Conservation (phyloP, 2,113 vertebrate genomes). For the Colinus virginianus region DNA sequence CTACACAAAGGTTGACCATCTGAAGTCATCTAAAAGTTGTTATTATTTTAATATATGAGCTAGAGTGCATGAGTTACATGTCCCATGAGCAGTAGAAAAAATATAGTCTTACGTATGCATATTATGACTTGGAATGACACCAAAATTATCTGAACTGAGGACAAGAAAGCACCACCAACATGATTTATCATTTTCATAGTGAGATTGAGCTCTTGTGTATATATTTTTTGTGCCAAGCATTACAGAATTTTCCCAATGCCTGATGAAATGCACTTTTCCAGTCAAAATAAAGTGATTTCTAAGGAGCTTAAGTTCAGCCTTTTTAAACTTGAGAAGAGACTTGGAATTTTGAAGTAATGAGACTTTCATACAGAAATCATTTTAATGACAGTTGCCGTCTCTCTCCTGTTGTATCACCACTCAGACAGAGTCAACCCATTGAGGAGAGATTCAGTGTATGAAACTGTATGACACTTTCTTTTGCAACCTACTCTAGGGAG, state of each 20-base stretch:
- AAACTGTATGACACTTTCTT: neutral
- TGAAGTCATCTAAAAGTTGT: neutral
- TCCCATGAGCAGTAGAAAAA: neutral
- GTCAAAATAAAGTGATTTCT: neutral
- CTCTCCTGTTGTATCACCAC: neutral
- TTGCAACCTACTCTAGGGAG: neutral
- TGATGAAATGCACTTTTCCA: neutral
- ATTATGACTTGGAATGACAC: neutral
- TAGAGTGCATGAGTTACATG: neutral
- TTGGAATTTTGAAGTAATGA: slow-evolving; percentile 22
- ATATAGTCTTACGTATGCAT: neutral
- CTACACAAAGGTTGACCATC: neutral
- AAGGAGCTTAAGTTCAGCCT: neutral
- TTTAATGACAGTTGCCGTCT: neutral
- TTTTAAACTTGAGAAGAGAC: neutral
- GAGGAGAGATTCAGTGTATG: neutral
- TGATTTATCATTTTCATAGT: neutral
- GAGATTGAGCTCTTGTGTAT: neutral
- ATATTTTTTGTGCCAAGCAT: neutral
- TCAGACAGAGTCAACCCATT: neutral
- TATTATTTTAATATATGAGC: neutral
- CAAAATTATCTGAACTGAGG: neutral
- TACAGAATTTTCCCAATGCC: neutral
- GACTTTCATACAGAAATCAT: neutral
- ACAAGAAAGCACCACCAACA: neutral